Percentiles rank a stretch among this genome's conserved stretches.
Evolutionary conservation across 2,888 invertebrate species (phyloP).

Genomic region (Omphaloscelis lunosa): DNA sequence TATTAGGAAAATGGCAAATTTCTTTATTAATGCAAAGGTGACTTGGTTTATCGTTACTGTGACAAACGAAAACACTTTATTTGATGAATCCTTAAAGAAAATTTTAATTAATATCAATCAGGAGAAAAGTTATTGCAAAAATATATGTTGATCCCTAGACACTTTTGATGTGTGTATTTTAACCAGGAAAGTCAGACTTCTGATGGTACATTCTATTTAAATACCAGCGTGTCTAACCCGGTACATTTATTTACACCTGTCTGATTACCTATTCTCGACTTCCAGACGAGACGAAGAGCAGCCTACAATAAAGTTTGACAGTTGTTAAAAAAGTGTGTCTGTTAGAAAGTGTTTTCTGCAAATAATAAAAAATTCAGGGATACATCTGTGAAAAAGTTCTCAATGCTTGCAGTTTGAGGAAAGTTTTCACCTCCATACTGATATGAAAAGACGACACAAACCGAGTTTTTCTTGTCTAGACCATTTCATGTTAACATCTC

Average conservation of each 20-base stretch:
- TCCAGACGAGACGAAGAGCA: not conserved
- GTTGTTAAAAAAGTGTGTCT: not conserved
- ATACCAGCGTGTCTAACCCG: not conserved
- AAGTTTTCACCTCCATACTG: conserved; percentile 3
- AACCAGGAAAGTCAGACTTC: not conserved
- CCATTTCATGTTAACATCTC: conserved; percentile 22
- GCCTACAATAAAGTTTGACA: not conserved
- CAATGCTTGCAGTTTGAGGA: not conserved
- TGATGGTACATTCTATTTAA: not conserved
- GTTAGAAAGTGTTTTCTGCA: not conserved
- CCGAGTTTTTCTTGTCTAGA: conserved; percentile 13
- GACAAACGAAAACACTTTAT: no score
- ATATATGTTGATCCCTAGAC: no score
- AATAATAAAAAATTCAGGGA: conserved; percentile 8
- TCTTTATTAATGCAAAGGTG: no score
- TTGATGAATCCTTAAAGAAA: no score
- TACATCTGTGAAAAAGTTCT: conserved; percentile 9
- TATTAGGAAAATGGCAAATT: no score
- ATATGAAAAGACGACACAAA: conserved; percentile 13
- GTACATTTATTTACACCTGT: not conserved
- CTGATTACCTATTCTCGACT: not conserved
- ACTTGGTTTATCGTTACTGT: no score
- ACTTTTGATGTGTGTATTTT: no score
- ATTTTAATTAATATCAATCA: no score
- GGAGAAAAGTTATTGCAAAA: no score